Percentiles rank a stretch among this genome's conserved stretches.
phyloP scores from a whole-genome alignment of 64 coral and sea anemone genomes.

The Montipora cactus region DNA sequence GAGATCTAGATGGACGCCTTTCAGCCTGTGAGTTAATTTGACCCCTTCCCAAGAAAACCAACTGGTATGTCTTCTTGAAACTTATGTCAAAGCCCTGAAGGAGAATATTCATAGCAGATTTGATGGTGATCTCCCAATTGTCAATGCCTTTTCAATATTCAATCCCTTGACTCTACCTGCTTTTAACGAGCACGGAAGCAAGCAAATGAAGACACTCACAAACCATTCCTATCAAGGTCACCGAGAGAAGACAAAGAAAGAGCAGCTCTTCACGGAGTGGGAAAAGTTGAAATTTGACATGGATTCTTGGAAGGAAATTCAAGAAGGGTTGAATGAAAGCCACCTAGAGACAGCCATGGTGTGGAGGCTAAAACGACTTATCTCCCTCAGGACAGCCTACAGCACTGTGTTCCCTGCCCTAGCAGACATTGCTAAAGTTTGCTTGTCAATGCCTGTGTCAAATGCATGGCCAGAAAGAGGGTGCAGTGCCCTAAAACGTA shows the following conservation, averaged over 20 bases:
- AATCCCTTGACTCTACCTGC: constrained; percentile 21
- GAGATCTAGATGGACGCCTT: neutral
- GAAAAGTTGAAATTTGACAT: constrained; percentile 43
- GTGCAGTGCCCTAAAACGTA: neutral
- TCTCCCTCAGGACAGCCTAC: too few relatives aligned
- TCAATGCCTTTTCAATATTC: neutral
- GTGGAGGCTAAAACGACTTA: too few relatives aligned
- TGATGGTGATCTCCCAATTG: neutral
- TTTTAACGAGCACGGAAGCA: constrained; percentile 48
- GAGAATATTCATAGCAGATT: constrained; percentile 20
- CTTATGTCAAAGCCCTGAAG: constrained; percentile 43
- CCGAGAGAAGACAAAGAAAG: neutral
- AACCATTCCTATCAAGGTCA: constrained; percentile 14
- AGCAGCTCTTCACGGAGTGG: constrained; percentile 50
- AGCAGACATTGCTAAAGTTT: constrained; percentile 19
- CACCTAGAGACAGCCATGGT: neutral
- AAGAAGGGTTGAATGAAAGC: constrained; percentile 38
- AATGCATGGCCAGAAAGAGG: constrained; percentile 36
- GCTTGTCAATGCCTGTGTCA: constrained; percentile 22
- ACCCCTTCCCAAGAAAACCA: neutral
- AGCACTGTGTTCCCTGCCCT: neutral
- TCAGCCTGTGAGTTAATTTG: neutral
- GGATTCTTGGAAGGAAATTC: constrained; percentile 31
- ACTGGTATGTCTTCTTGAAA: constrained; percentile 3
- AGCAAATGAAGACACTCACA: constrained; percentile 40